Conservation (phyloP, 2,113 vertebrate genomes). For the Dryoscopus gambensis region DNA sequence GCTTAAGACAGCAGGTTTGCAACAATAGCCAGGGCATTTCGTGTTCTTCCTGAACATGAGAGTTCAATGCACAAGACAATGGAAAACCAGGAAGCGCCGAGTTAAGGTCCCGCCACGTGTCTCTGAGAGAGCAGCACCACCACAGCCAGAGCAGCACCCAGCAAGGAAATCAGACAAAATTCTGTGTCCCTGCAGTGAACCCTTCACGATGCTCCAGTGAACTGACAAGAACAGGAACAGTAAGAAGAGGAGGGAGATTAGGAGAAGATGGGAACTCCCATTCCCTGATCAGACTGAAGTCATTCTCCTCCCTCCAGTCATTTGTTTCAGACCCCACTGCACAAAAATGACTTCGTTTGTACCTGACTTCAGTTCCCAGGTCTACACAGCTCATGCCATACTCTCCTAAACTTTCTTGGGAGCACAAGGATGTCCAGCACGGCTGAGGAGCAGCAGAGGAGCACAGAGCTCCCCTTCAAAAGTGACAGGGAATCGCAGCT, state of each 20-base stretch:
- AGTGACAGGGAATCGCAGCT: neutral
- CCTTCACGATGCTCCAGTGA: neutral
- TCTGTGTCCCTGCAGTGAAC: neutral
- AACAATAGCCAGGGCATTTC: neutral
- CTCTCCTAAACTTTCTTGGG: neutral
- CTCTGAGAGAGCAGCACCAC: neutral
- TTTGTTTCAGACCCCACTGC: neutral
- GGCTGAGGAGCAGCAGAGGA: neutral
- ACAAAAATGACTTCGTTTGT: fast-evolving
- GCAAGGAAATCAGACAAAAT: neutral
- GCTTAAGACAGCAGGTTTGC: neutral
- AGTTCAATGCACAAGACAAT: slow-evolving; percentile 35
- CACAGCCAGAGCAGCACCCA: neutral
- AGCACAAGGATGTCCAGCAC: neutral
- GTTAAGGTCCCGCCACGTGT: neutral
- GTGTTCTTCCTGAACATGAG: neutral
- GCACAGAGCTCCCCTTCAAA: neutral
- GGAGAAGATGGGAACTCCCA: neutral
- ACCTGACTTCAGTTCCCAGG: neutral
- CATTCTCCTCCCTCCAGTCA: neutral
- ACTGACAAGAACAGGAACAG: neutral
- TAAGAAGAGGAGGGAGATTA: neutral
- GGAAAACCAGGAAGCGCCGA: neutral
- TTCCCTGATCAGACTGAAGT: fast-evolving
- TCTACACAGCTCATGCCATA: fast-evolving